Evolutionary conservation across 2,888 invertebrate genomes (phyloP).

Genomic region (Lydus trimaculatus): DNA sequence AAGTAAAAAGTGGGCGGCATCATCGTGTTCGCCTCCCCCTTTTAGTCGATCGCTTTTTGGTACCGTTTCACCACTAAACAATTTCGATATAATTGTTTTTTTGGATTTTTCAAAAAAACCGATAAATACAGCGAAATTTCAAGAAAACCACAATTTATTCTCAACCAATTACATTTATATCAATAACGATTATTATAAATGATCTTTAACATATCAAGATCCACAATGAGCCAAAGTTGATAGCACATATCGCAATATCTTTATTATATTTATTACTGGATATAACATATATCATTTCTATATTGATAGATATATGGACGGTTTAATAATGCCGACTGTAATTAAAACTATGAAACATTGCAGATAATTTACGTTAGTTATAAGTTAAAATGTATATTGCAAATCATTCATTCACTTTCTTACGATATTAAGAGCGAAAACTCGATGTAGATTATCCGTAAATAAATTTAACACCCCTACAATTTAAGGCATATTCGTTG

Average conservation of each 20-base stretch:
- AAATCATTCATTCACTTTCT: conserved; percentile 11
- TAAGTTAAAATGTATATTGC: conserved; percentile 24
- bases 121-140: background rate
- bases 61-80: conserved; percentile 5
- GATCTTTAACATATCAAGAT: background rate
- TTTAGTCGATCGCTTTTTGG: background rate
- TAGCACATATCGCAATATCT: conserved; percentile 18
- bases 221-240: background rate
- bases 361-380: conserved; percentile 19
- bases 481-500: too few species aligned
- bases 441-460: background rate
- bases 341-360: conserved; percentile 30
- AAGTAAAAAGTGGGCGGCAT: conserved; percentile 60
- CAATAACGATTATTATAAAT: background rate
- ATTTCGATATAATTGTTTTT: background rate
- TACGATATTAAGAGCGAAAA: background rate
- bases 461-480: too few species aligned
- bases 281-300: conserved; percentile 24
- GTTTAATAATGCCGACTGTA: conserved; percentile 34
- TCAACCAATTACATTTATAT: background rate
- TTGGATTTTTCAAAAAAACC: background rate
- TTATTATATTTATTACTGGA: conserved; percentile 28
- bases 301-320: conserved; percentile 30
- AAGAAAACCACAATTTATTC: background rate
- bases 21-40: conserved; percentile 22